A percentile compares a stretch with the other conserved stretches of the same genome.
phyloP scores from a whole-genome alignment of 2,888 invertebrate genomes.

The Abscondita cerata region DNA sequence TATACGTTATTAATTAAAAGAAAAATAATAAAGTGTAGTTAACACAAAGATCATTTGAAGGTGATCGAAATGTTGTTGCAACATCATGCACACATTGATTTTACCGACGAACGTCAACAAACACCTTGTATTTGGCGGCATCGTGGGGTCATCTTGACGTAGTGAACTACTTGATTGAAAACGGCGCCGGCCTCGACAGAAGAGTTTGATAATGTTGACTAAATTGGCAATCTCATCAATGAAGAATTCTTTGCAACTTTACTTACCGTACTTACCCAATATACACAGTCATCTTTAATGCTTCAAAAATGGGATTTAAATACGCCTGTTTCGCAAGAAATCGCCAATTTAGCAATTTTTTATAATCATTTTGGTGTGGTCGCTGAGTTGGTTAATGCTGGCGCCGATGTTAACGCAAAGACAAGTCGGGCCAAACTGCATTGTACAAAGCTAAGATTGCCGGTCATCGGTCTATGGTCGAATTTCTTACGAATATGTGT shows the following conservation, averaged over 20 bases:
- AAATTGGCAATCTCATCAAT: not conserved
- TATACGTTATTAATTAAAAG: no score
- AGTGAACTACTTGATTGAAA: not conserved
- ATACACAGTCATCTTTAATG: not conserved
- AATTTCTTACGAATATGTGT: no score
- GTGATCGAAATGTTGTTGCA: not conserved
- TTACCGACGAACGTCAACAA: not conserved
- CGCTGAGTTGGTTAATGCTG: not conserved
- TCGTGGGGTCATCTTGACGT: not conserved
- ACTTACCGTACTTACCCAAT: not conserved
- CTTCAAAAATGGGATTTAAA: no score
- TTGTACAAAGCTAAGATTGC: not conserved
- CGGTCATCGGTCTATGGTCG: no score
- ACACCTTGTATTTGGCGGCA: not conserved
- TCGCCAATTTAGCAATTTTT: no score
- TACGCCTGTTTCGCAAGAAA: no score
- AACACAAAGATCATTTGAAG: not conserved
- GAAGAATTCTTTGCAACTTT: not conserved
- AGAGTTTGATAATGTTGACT: not conserved
- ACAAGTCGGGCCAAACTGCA: not conserved
- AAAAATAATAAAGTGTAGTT: no score
- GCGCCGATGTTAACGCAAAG: not conserved
- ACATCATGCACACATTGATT: not conserved
- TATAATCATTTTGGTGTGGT: not conserved
- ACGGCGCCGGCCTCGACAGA: not conserved